Percentiles rank a stretch among this genome's conserved stretches.
Evolutionary conservation across 2,113 vertebrate genomes (phyloP).

Genomic region (Aramus guarauna): DNA sequence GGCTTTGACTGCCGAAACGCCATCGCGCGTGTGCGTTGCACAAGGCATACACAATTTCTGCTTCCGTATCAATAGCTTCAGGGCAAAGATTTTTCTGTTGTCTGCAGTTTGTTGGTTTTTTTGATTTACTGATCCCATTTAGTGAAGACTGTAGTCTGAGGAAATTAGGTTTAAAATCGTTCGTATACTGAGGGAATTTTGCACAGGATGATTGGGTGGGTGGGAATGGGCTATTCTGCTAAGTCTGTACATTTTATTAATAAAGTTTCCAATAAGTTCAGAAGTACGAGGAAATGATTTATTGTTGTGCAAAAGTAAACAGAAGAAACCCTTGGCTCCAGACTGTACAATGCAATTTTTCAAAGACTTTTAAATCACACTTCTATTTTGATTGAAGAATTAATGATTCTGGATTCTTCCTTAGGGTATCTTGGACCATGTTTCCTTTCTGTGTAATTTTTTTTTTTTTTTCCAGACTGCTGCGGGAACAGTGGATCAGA

Average conservation of each 20-base stretch:
- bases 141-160: not conserved
- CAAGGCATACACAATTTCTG: not conserved
- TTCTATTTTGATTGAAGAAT: not conserved
- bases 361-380: not conserved
- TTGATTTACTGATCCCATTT: not conserved
- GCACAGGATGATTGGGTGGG: not conserved
- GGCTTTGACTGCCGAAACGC: not conserved
- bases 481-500: slow-evolving; percentile 95
- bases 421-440: not conserved
- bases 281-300: not conserved
- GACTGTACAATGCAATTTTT: not conserved
- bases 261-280: not conserved
- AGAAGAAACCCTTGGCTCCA: not conserved
- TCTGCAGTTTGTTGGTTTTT: not conserved
- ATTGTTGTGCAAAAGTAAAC: not conserved
- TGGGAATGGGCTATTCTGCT: not conserved
- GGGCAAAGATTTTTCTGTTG: not conserved
- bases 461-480: slow-evolving; percentile 76
- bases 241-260: not conserved
- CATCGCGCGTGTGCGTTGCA: rapidly evolving
- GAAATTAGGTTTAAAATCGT: not conserved
- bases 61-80: not conserved
- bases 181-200: not conserved
- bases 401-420: not conserved
- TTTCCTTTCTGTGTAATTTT: not conserved